Evolutionary conservation across 2,113 vertebrate genomes (phyloP).

Genomic region (Hipposideros armiger): DNA sequence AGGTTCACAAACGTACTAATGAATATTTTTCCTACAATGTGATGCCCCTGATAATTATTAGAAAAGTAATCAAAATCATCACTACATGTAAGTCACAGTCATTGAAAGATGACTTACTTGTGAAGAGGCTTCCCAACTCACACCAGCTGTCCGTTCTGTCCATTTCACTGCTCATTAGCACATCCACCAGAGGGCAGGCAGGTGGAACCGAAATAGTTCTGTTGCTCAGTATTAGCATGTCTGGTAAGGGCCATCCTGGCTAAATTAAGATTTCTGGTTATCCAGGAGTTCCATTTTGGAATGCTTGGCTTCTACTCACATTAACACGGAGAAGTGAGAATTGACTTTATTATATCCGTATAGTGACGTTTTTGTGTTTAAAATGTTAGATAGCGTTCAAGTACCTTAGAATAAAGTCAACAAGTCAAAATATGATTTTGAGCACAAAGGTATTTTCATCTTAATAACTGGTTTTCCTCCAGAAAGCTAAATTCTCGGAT

Average conservation of each 20-base stretch:
- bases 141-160: slow-evolving; percentile 8
- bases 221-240: neutral
- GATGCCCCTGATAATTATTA: neutral
- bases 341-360: neutral
- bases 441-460: neutral
- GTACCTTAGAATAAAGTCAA: neutral
- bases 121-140: neutral
- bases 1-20: neutral
- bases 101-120: neutral
- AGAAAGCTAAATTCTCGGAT: neutral
- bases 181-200: slow-evolving; percentile 76
- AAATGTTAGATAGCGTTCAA: neutral
- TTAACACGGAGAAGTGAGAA: neutral
- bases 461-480: neutral
- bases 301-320: neutral
- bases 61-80: slow-evolving; percentile 41
- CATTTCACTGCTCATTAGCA: slow-evolving; percentile 55
- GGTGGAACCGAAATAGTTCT: slow-evolving; percentile 46
- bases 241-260: neutral
- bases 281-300: neutral
- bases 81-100: neutral
- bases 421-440: neutral
- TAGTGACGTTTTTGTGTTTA: neutral
- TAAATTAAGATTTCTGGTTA: slow-evolving; percentile 37
- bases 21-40: neutral